Percentiles rank a stretch among this genome's conserved stretches.
Evolutionary conservation across 2,888 invertebrate genomes (phyloP).

Genomic region (Phalangium opilio): DNA sequence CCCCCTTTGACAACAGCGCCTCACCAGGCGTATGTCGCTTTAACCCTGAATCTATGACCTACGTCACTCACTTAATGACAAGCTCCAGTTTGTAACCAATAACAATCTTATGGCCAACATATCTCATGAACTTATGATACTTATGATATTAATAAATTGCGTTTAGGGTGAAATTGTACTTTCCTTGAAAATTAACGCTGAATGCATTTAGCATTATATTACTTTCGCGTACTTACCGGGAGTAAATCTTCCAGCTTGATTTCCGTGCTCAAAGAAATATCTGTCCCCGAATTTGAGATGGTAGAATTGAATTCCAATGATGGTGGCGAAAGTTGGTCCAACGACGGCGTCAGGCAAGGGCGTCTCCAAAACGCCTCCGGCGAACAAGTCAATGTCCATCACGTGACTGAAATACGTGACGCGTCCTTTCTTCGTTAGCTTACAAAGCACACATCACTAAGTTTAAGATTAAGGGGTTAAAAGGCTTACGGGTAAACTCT

Average conservation of each 20-base stretch:
- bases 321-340: conserved; percentile 69
- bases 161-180: too few relatives aligned
- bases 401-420: conserved; percentile 39
- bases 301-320: conserved; percentile 69
- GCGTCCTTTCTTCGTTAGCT: neutral
- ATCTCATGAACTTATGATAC: too few relatives aligned
- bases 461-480: neutral
- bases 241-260: conserved; percentile 20
- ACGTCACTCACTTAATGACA: too few relatives aligned
- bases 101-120: too few relatives aligned
- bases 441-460: neutral
- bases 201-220: too few relatives aligned
- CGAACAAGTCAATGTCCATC: conserved; percentile 74
- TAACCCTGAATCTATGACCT: too few relatives aligned
- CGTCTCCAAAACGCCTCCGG: conserved; percentile 67
- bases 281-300: conserved; percentile 65
- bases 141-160: too few relatives aligned
- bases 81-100: too few relatives aligned
- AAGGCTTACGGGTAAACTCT: neutral
- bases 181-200: too few relatives aligned
- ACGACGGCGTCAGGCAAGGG: conserved; percentile 57
- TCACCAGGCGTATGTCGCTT: too few relatives aligned
- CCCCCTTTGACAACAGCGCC: too few relatives aligned
- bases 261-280: conserved; percentile 69
- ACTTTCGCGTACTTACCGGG: conserved; percentile 17